Evolutionary conservation across 1,140 invertebrate species (phyloP).

Genomic region (Mya arenaria): DNA sequence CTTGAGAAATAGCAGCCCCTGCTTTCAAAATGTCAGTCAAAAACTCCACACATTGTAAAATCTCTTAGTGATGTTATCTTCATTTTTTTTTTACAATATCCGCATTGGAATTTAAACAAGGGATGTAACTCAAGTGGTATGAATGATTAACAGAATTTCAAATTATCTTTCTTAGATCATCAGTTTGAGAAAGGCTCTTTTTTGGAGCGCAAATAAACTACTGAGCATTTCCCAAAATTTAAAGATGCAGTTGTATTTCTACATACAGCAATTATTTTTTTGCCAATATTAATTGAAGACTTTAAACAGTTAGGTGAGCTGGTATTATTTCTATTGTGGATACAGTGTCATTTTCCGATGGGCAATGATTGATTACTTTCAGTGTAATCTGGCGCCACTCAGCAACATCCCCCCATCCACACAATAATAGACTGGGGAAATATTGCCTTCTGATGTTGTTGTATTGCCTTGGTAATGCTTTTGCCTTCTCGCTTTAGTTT

Average conservation of each 20-base stretch:
- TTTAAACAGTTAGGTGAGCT: too few species aligned
- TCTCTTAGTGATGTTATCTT: not conserved
- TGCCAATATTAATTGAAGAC: too few species aligned
- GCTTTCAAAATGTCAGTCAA: not conserved
- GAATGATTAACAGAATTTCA: too few species aligned
- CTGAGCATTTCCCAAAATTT: too few species aligned
- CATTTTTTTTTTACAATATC: too few species aligned
- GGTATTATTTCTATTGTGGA: constrained; percentile 31
- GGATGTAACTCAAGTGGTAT: too few species aligned
- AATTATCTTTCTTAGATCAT: too few species aligned
- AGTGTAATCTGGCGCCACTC: constrained; percentile 53
- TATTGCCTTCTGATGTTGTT: not conserved
- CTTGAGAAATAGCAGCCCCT: constrained; percentile 42
- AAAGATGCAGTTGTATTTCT: too few species aligned
- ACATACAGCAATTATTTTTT: too few species aligned
- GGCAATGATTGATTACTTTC: constrained; percentile 41
- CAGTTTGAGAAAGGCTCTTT: too few species aligned
- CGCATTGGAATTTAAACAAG: too few species aligned
- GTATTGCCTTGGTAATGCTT: not conserved
- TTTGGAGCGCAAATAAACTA: too few species aligned
- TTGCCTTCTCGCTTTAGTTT: not conserved
- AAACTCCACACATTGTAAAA: constrained; percentile 4
- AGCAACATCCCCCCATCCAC: constrained; percentile 36
- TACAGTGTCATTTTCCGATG: constrained; percentile 22
- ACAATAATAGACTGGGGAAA: constrained; percentile 43